Evolutionary conservation across 2,888 invertebrate genomes (phyloP).

Genomic region (Beris chalybata): DNA sequence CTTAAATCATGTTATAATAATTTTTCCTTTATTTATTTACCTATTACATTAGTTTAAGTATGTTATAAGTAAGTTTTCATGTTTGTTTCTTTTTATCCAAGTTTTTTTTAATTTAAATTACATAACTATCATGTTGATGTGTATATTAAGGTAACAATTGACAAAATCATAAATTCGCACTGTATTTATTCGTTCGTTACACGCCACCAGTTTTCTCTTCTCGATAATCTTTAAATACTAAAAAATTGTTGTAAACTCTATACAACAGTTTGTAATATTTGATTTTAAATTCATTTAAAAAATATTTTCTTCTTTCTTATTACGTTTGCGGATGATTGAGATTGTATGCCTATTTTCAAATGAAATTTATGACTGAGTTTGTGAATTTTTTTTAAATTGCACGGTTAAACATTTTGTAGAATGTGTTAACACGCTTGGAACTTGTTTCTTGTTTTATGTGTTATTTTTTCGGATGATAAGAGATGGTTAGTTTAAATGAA

Average conservation of each 20-base stretch:
- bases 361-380: constrained; percentile 12
- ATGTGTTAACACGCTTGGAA: too few species aligned
- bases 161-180: constrained; percentile 7
- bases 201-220: too few species aligned
- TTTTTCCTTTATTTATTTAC: constrained; percentile 20
- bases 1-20: neutral
- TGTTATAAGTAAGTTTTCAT: constrained; percentile 24
- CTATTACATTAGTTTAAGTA: constrained; percentile 23
- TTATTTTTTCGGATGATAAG: too few species aligned
- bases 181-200: neutral
- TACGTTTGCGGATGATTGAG: constrained; percentile 19
- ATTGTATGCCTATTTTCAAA: neutral
- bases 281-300: constrained; percentile 23
- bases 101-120: constrained; percentile 9
- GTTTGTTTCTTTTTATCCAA: constrained; percentile 14
- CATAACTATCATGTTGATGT: constrained; percentile 17
- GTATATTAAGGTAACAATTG: constrained; percentile 22
- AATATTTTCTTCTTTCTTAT: constrained; percentile 18
- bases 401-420: too few species aligned
- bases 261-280: constrained; percentile 1
- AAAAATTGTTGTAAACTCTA: constrained; percentile 11
- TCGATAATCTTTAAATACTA: constrained; percentile 3
- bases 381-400: too few species aligned
- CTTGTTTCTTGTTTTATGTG: too few species aligned
- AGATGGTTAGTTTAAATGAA: too few species aligned